Evolutionary conservation across 1,140 invertebrate species (phyloP), one percentile per base, ranked within the genome.

Genomic region (Agrypnia vestita): DNA sequence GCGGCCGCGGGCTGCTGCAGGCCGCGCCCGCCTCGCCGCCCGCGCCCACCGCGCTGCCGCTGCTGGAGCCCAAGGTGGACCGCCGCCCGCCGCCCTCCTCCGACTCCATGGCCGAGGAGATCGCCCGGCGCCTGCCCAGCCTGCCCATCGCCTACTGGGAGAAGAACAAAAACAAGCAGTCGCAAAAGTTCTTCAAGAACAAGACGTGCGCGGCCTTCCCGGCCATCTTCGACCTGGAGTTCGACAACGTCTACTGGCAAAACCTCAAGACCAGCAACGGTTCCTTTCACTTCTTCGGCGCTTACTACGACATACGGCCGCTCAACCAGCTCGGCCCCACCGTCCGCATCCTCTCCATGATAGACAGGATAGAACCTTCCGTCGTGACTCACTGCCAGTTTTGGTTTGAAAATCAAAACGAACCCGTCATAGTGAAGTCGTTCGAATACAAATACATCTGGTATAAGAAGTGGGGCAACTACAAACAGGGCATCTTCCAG

Each of bases 401-500:
- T 77, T 98, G 97, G 97, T 97, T 96, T 87, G 95, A 96, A 55
- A 93, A 93, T 17, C 92, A 94, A 79, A 94, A 93, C 78, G 94
- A 95, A 81, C 94, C 94, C 10, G 93, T 94, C 3, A 92, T 97
- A 19, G 92, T 95, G 4, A 95, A 95, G 83, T 93, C 92, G 3
- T 92, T 95, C 76, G 96, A 97, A 86, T 98, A 97, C 88, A 97
- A 97, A 84, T 97, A 97, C 85, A 95, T 97, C 80, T 98, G 97
- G 97, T 96, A 96, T 85, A 93, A 94, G 73, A 97, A 97, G 86
- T 98, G 96, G 96, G 96, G 96, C 19, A 98, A 98, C 86, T 97
- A 97, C 86, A 96, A 96, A 85, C 94, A 97, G 86, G 95, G 95
- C 8, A 95, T 97, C 62, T 95, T 97, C 84, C 96, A 98, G 86